Percentiles rank a stretch among this genome's conserved stretches.
These are phyloP conservation scores for Gracilinanus agilis DNA, from an alignment of 2,113 vertebrate species.

Conservation along the genomic window DNA sequence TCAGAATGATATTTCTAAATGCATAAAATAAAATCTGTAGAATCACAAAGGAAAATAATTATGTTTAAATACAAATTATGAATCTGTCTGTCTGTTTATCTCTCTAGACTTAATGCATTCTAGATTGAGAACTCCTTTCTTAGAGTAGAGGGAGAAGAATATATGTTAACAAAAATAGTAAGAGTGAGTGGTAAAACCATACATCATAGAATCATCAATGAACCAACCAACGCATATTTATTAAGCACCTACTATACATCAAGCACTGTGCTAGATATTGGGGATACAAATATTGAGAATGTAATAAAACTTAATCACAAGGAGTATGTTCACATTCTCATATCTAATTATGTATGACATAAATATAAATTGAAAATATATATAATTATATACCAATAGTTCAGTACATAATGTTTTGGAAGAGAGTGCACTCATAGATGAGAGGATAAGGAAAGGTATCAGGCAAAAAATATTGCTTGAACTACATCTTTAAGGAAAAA, in stretches of 20 bases:
- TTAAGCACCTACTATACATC: neutral
- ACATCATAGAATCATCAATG: neutral
- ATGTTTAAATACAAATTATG: neutral
- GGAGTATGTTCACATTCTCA: neutral
- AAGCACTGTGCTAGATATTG: neutral
- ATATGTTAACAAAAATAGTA: neutral
- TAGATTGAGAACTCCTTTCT: neutral
- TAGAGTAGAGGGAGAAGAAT: neutral
- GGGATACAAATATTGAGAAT: neutral
- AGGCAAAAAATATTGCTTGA: neutral
- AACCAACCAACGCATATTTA: neutral
- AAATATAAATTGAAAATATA: neutral
- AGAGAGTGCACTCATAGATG: neutral
- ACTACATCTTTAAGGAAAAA: neutral
- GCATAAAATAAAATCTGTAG: neutral
- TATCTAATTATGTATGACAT: neutral
- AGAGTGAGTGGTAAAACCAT: neutral
- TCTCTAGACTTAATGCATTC: neutral
- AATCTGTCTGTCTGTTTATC: no score
- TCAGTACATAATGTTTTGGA: neutral
- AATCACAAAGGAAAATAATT: neutral
- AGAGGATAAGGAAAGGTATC: neutral
- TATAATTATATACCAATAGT: neutral
- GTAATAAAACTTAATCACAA: neutral
- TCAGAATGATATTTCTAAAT: neutral